Conservation (phyloP, 2,797 vertebrate species). For the Heteromormyrus szaboi region DNA sequence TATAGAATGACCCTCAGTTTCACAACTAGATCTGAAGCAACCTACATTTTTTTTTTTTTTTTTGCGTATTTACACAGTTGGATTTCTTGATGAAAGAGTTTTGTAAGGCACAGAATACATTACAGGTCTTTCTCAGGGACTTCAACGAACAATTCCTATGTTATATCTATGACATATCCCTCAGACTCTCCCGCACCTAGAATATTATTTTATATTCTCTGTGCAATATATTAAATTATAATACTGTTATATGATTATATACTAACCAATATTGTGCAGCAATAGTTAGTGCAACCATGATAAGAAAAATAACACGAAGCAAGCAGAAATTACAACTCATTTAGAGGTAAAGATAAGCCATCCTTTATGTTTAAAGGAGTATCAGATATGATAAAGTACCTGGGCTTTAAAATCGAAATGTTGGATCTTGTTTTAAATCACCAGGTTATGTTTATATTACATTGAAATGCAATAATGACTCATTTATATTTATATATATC, state of each 20-base stretch:
- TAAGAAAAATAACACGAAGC: neutral
- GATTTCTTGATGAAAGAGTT: neutral
- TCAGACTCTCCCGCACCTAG: neutral
- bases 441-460: neutral
- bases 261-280: neutral
- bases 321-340: neutral
- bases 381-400: neutral
- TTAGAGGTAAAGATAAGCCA: neutral
- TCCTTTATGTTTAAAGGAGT: neutral
- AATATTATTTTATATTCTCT: neutral
- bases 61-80: neutral
- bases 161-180: neutral
- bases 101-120: neutral
- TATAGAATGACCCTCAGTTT: neutral
- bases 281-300: neutral
- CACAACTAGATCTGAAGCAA: neutral
- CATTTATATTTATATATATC: neutral
- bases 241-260: neutral
- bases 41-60: neutral
- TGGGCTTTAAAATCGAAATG: neutral
- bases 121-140: neutral
- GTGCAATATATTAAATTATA: neutral
- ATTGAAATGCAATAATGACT: neutral
- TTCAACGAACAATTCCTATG: neutral
- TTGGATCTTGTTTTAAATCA: neutral